Conservation (phyloP, 1,140 invertebrate genomes). For the Pseudachorutes palmiensis region DNA sequence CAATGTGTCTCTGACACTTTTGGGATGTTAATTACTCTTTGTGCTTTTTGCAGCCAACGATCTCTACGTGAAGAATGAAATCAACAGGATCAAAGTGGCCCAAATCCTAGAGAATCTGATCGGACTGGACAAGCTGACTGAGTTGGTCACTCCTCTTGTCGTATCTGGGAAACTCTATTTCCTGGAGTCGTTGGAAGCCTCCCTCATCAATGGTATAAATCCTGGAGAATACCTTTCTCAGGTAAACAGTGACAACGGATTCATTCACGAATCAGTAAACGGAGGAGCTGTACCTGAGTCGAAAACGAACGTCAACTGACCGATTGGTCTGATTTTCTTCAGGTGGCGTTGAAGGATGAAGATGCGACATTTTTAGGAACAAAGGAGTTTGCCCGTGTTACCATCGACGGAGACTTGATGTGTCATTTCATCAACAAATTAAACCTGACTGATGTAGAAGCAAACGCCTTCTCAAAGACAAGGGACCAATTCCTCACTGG, state of each 20-base stretch:
- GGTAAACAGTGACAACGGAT: background rate
- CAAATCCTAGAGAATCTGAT: constrained; percentile 12
- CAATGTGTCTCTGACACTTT: too few species aligned
- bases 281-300: too few species aligned
- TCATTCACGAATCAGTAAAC: too few species aligned
- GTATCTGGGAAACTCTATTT: constrained; percentile 4
- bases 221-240: constrained; percentile 9
- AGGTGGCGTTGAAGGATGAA: too few species aligned
- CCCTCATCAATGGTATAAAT: constrained; percentile 16
- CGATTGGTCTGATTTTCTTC: too few species aligned
- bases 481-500: constrained; percentile 11
- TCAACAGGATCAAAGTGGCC: background rate
- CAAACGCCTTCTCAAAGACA: constrained; percentile 13
- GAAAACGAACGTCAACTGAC: too few species aligned
- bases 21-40: background rate
- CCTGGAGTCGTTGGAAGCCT: background rate
- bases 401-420: background rate
- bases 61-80: constrained; percentile 1
- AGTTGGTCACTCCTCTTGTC: background rate
- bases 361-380: constrained; percentile 2
- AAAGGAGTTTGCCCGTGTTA: constrained; percentile 7
- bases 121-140: background rate
- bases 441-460: constrained; percentile 7
- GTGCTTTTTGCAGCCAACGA: constrained; percentile 3
- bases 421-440: constrained; percentile 14